A percentile compares a stretch with the other conserved stretches of the same genome.
Evolutionary conservation across 2,888 invertebrate species (phyloP).

Genomic region (Corythucha ciliata): DNA sequence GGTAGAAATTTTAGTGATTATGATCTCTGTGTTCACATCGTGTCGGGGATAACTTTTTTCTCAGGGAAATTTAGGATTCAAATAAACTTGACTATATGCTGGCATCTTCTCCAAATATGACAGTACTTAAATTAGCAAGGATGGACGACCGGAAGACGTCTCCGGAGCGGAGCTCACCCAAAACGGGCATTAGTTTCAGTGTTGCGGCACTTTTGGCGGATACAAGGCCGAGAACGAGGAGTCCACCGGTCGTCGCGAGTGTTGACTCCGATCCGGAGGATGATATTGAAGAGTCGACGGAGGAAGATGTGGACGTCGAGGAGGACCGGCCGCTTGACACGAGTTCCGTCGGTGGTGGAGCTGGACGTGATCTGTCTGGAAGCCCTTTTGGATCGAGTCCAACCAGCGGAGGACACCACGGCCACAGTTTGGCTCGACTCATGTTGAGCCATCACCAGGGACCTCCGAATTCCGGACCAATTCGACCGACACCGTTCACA

Average conservation of each 20-base stretch:
- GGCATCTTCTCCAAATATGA: conserved; percentile 34
- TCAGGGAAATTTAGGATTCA: conserved; percentile 9
- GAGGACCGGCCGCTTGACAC: conserved; percentile 41
- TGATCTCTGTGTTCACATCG: neutral
- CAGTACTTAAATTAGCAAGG: conserved; percentile 33
- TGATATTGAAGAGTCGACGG: conserved; percentile 40
- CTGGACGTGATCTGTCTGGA: conserved; percentile 9
- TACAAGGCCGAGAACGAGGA: conserved; percentile 53
- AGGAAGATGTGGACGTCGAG: conserved; percentile 57
- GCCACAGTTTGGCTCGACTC: conserved; percentile 33
- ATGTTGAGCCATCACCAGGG: conserved; percentile 41
- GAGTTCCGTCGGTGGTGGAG: conserved; percentile 37
- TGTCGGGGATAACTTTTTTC: neutral
- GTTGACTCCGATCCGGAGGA: conserved; percentile 52
- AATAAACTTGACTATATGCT: conserved; percentile 31
- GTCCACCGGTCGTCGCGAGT: conserved; percentile 24
- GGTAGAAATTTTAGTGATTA: too few species aligned
- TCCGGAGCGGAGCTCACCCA: conserved; percentile 28
- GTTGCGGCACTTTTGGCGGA: conserved; percentile 74
- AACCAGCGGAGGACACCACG: conserved; percentile 42
- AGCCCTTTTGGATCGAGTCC: conserved; percentile 12
- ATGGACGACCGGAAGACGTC: conserved; percentile 35
- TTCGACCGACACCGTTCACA: conserved; percentile 68
- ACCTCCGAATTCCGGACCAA: conserved; percentile 50
- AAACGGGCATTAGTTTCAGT: conserved; percentile 56